These are phyloP conservation scores for Coccyzus lansbergi DNA, from an alignment of 2,797 vertebrate species.

Conservation along the genomic window DNA sequence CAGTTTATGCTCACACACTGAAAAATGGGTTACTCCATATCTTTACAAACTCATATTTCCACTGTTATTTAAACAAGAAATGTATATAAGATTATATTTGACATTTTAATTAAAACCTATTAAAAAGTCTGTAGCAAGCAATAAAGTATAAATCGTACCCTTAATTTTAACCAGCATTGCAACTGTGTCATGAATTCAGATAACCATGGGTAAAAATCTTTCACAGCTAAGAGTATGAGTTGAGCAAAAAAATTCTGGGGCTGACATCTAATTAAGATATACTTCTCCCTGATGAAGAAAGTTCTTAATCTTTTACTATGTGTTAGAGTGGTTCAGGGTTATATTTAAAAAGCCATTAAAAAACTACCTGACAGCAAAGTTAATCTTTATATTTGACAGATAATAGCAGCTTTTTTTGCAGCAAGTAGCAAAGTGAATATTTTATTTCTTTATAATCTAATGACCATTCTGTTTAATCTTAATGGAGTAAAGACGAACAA, in stretches of 20 bases:
- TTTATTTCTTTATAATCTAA: constrained; percentile 69
- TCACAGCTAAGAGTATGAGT: not conserved
- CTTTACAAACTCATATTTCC: not conserved
- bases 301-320: not conserved
- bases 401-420: constrained; percentile 53
- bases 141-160: not conserved
- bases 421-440: constrained; percentile 48
- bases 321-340: constrained; percentile 19
- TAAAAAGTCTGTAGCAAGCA: not conserved
- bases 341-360: constrained; percentile 63
- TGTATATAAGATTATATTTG: not conserved
- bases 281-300: not conserved
- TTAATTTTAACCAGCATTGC: constrained; percentile 8
- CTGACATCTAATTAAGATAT: constrained; percentile 49
- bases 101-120: constrained; percentile 39
- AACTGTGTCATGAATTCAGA: not conserved
- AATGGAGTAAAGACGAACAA: constrained; percentile 40
- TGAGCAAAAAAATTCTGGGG: not conserved
- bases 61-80: not conserved
- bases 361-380: constrained; percentile 65
- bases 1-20: not conserved
- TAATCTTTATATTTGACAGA: constrained; percentile 70
- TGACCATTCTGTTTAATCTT: constrained; percentile 64
- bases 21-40: not conserved
- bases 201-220: constrained; percentile 2